Base-by-base conservation (phyloP, 1,140 invertebrate species). In the Saccostrea cuccullata region DNA sequence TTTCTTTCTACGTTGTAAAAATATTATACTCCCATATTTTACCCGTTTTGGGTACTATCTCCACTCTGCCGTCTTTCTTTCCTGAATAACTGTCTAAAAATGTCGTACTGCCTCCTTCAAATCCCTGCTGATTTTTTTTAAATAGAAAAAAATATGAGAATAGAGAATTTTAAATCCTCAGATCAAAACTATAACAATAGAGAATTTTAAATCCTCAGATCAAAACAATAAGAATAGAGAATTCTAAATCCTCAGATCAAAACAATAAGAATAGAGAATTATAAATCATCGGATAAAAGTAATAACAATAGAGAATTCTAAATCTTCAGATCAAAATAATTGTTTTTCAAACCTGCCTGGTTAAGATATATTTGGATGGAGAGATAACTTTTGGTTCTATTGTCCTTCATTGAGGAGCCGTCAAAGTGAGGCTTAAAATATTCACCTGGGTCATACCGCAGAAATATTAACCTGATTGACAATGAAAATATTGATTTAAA, bases 301-400 rank as follows among this genome's bases (percentile, higher is more conserved):
- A 36, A 36, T 36, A 36, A 0, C 1, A 36, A 36, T 36, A 36
- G 30, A 36, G 30, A 36, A 36, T 36, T 36, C 2, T 36, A 36
- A 36, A 36, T 36, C 30, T 36, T 36, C 30, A 36, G 30, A 36
- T 36, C 1, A 36, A 36, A 36, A 2, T 2, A 36, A 36, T 36
- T 9, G 47, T 47, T 47, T 47, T 60, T n/a, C 55, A 55, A 13
- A 82, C 60, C 87, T 86, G 92, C 92, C 91, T 93, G 90, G 87
- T 93, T 93, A 0, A 93, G 87, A 87, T 93, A 93, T 13, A 92
- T 67, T 73, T 92, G 91, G n/a, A 93, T 64, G 9, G 93, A 93
- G 82, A 93, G 89, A n/a, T 55, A 91, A 70, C 91, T 93, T 56
- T 26, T 73, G 77, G 93, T 92, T 82, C 90, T 91, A 84, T 92